phyloP scores from a whole-genome alignment of 1,140 invertebrate species.

The Caenorhabditis latens region DNA sequence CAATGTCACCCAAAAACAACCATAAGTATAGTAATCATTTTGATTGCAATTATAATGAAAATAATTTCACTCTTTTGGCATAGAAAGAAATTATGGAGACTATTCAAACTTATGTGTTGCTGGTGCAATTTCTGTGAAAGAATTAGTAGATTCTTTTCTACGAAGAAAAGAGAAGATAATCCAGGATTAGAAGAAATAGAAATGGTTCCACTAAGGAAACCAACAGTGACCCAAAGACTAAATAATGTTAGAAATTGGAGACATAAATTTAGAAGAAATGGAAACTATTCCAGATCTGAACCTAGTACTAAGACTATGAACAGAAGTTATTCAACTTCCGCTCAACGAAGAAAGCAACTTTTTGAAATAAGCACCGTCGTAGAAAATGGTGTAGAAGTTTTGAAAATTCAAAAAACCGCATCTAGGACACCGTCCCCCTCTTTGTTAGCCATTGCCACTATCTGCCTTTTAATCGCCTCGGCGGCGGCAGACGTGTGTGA shows the following conservation, averaged over 20 bases:
- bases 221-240: neutral
- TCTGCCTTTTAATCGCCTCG: neutral
- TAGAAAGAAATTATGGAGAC: constrained; percentile 1
- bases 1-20: neutral
- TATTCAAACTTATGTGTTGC: neutral
- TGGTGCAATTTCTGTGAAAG: neutral
- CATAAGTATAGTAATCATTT: neutral
- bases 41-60: neutral
- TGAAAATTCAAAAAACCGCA: neutral
- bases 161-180: neutral
- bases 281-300: neutral
- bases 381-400: neutral
- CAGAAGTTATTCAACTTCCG: neutral
- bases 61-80: neutral
- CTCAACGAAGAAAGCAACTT: neutral
- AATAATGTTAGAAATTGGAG: neutral
- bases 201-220: neutral
- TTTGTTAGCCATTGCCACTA: neutral
- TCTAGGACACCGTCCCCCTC: neutral
- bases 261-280: neutral
- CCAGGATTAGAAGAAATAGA: neutral
- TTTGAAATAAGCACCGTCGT: neutral
- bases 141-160: neutral
- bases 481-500: neutral
- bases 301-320: neutral